Evolutionary conservation across 2,113 vertebrate species (phyloP), one percentile per base, ranked within the genome.

Genomic region (Percina caprodes): DNA sequence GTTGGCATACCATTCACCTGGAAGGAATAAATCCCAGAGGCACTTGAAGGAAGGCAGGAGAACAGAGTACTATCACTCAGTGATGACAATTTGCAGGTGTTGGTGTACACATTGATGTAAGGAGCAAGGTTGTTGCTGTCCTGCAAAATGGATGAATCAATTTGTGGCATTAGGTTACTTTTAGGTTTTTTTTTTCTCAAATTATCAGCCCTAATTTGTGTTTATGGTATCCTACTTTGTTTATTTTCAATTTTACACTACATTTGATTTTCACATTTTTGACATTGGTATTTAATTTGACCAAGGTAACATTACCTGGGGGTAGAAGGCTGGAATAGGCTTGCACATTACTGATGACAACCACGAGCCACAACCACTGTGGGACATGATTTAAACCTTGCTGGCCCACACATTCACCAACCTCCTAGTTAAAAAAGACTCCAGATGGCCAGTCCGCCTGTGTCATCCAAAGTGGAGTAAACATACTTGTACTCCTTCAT

Each of bases 361-460:
- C 68, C 56, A 58, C 24, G 12, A 56, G 67, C 61, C 69, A 69
- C 49, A 76, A 48, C 56, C 49, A 75, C 76, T n/a, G 0, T n/a
- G 26, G 82, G 79, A 83, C 49, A 69, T 66, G 24, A 72, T 83
- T 88, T 83, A 78, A 85, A 77, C 58, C 65, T 69, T 69, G 56
- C 61, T 74, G 68, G 69, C 80, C 84, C 74, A 76, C 86, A 76
- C 54, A 65, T 73, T 56, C 70, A 79, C 70, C 54, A 80, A 77
- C 68, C 65, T 70, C 71, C 4, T 9, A 5, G 35, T 49, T 26
- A 71, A 54, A 39, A 61, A 49, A 66, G 13, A 54, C 82, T 84
- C 82, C 89, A 92, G 82, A 92, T 92, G 91, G 91, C 77, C 56
- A 3, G 6, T 68, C 74, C 5, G 76, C 42, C 62, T 72, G 83